Evolutionary conservation across 1,140 invertebrate species (phyloP), one percentile per base, ranked within the genome.

Genomic region (Papilio polytes): DNA sequence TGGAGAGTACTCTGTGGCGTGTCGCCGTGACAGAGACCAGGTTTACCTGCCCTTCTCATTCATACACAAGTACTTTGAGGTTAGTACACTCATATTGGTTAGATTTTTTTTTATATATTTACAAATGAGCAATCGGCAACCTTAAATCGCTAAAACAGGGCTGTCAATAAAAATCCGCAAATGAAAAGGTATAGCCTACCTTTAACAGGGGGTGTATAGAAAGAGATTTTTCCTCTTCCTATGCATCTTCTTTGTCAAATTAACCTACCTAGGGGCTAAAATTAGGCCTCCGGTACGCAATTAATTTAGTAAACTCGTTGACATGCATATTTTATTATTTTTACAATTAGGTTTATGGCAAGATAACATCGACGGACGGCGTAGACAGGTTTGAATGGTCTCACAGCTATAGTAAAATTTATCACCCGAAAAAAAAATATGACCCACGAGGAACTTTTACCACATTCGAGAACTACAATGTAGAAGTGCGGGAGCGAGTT

Each of bases 391-490:
- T 99, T 90, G 98, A 98, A 89, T 99, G 98, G 98, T 97, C 98
- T 31, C 99, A 99, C 93, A 99, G 98, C 91, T 98, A 98, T 91
- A 98, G 98, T 12, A 98, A 98, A 94, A 97, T 99, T 1, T 98
- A 98, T 88, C 96, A 97, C 87, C 98, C 98, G 0, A 98, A 98
- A 88, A 96, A 97, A 22, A 98, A 97, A 85, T 99, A 99, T 92
- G 97, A 98, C 88, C 97, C 98, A 0, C 96, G 96, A 18, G 98
- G 98, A 15, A 97, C 98, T 0, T 99, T 99, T 91, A 98, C 99
- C 95, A 99, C 98, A 83, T 99, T 99, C 95, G 98, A 99, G 89
- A 98, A 99, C 92, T 99, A 99, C 92, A 99, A 99, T 94, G 99
- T 99, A 0, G 99, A 99, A 95, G 97, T 96, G 0, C 96, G 99